Base-by-base conservation (phyloP, 2,888 invertebrate genomes). In the Oligia strigilis region DNA sequence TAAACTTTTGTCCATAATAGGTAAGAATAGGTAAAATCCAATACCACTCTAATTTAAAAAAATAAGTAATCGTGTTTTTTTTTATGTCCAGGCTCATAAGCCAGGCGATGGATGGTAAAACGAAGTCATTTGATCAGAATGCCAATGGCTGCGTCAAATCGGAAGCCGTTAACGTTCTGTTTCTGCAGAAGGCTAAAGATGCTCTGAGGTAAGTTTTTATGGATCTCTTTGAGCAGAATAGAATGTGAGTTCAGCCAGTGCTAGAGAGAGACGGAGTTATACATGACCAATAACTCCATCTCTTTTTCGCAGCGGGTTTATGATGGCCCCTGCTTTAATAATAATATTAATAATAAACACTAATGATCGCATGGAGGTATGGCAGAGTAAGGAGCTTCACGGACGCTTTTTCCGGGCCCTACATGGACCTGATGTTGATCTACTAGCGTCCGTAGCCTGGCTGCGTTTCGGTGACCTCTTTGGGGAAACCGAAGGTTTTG, bases 81-180 rank as follows among this genome's bases (percentile, higher is more conserved):
- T 67, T 62, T 58, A 40, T 60, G 13, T 46, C 0, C 82, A 95
- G 95, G 88, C 90, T 91, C 43, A 90, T 94, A 75, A 86, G 84
- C 6, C 94, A 99, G 17, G 98, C 98, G 40, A 94, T 96, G 6
- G 98, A 99, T 87, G 99, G 99, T 0, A 97, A 97, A 85, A 99
- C 99, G 90, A 98, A 98, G 90, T 98, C 98, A 0, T 99, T 99
- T 93, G 99, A 99, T 94, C 97, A 98, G 72, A 97, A 98, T 76
- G 98, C 98, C 4, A 97, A 98, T 89, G 99, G 99, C 0, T 98
- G 98, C 89, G 98, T 97, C 0, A 97, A 98, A 74, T 98, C 98
- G 66, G 99, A 99, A 94, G 98, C 98, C 0, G 94, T 98, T 9
- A 97, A 97, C 70, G 97, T 98, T 1, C 86, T 98, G 19, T 97